phyloP scores from a whole-genome alignment of 2,888 invertebrate genomes.

The Melieria omissa region DNA sequence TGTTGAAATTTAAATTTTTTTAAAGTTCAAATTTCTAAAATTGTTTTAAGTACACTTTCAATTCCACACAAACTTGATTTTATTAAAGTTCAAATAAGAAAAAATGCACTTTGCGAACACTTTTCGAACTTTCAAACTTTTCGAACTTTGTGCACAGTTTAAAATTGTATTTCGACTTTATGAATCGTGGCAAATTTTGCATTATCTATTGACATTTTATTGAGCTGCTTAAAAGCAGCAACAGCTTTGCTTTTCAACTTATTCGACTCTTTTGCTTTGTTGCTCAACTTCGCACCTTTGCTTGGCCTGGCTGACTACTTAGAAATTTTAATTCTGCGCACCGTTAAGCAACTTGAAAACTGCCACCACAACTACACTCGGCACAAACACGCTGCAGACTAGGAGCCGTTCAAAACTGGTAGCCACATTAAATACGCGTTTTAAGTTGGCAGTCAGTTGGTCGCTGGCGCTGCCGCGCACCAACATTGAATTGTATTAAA shows the following conservation, averaged over 20 bases:
- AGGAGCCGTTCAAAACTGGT: constrained; percentile 42
- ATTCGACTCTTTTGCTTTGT: neutral
- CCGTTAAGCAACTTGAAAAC: neutral
- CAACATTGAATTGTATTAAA: no score
- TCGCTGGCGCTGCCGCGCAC: no score
- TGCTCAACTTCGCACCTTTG: constrained; percentile 5
- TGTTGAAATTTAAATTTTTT: neutral
- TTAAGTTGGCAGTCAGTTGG: constrained; percentile 33
- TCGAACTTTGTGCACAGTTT: neutral
- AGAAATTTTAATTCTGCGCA: constrained; percentile 43
- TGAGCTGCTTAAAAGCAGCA: neutral
- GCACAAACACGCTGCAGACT: constrained; percentile 54
- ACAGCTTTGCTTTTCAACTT: neutral
- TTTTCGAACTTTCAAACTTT: neutral
- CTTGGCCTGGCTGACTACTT: constrained; percentile 34
- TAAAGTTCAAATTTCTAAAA: neutral
- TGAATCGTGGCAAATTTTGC: constrained; percentile 27
- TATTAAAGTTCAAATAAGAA: neutral
- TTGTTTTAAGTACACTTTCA: neutral
- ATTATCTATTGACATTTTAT: neutral
- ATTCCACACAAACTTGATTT: neutral
- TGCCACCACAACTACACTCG: constrained; percentile 30
- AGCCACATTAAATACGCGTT: constrained; percentile 42
- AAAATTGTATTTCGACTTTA: constrained; percentile 13
- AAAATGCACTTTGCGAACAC: neutral